Conservation (phyloP, 2,888 invertebrate genomes). For the Chorisops tibialis region DNA sequence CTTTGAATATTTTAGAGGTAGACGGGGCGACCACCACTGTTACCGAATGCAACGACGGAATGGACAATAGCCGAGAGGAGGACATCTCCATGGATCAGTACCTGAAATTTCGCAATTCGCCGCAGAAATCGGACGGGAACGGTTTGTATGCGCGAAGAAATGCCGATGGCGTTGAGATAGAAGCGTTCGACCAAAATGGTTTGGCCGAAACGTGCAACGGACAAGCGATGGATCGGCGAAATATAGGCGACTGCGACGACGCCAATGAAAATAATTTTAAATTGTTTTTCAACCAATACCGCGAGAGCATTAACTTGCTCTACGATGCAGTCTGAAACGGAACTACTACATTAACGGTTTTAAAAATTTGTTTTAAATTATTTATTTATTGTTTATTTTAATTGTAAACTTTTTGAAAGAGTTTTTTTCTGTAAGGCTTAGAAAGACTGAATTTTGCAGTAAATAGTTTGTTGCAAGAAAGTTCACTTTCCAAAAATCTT, state of each 20-base stretch:
- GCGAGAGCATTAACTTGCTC: slow-evolving; percentile 31
- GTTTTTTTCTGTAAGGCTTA: no score
- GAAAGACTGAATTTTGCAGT: no score
- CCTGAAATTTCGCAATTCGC: slow-evolving; percentile 27
- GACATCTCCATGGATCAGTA: slow-evolving; percentile 32
- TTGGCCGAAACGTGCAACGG: not conserved
- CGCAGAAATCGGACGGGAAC: not conserved
- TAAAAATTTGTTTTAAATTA: no score
- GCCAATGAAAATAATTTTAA: slow-evolving; percentile 6
- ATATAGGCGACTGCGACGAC: not conserved
- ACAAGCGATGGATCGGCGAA: not conserved
- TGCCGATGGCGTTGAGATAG: not conserved
- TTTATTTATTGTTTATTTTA: no score
- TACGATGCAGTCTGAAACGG: no score
- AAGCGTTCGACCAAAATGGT: not conserved
- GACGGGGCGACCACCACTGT: not conserved
- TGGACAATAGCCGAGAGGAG: slow-evolving; percentile 13
- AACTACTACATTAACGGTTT: no score
- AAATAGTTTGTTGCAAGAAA: no score
- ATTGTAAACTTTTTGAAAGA: no score
- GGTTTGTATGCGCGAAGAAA: not conserved
- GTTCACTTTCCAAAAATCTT: no score
- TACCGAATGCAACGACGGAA: not conserved
- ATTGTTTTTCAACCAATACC: slow-evolving; percentile 31
- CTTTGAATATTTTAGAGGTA: slow-evolving; percentile 21